Base-by-base conservation (phyloP, 2,113 vertebrate genomes). In the Murina feae region DNA sequence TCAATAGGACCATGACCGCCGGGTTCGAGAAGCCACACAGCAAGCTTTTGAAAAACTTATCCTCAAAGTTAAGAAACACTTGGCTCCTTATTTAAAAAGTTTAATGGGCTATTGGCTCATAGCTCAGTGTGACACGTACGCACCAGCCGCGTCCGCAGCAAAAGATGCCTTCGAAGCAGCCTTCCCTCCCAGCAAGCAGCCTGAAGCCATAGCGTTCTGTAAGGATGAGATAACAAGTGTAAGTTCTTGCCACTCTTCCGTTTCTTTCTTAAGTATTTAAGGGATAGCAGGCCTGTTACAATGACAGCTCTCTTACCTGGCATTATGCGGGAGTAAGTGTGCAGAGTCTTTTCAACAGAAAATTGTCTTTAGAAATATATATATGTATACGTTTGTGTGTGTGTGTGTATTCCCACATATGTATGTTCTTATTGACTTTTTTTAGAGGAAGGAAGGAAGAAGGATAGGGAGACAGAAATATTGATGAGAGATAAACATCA, bases 91-190 rank as follows among this genome's bases (percentile, higher is more conserved):
- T 97, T 98, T 99, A 96, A 99, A 99, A 97, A 99, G 98, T 96
- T 97, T 99, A 89, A 99, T 99, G 99, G 99, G 99, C 71, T 99
- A 99, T 97, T 99, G 99, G 99, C 98, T 99, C n/a, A 98, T 99
- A 96, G 99, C 99, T 92, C 99, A 99, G 53, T 99, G 99, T 95
- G 99, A 99, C 95, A 98, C 98, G 30, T 99, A 99, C n/a, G 97
- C 98, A 8, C 99, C 99, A 49, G 99, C 99, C 72, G 99, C 99
- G 44, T 99, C 98, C 18, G 99, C 99, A 78, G 99, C 99, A 7
- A 98, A 98, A 97, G 96, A 97, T 80, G 99, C 99, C 84, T 99
- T 99, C 97, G 98, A 99, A 96, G 99, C 99, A 16, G 99, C 99
- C 60, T 99, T 99, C 96, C 99, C 99, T 47, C 98, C 98, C 0